A percentile compares a stretch with the other conserved stretches of the same genome.
These are phyloP conservation scores for Plectropomus leopardus DNA, from an alignment of 2,113 vertebrate species.

Conservation along the genomic window DNA sequence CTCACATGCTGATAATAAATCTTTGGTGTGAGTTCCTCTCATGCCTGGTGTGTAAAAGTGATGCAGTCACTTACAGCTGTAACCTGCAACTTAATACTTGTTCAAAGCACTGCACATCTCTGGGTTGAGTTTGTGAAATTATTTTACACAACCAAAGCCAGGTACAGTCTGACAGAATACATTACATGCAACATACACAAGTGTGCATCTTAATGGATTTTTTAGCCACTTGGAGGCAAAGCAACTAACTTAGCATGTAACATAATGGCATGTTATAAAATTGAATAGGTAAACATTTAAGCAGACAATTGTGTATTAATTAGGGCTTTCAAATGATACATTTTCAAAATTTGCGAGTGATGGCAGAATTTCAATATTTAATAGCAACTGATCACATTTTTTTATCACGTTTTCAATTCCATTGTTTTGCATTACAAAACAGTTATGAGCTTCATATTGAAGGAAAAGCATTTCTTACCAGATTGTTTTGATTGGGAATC, in stretches of 20 bases:
- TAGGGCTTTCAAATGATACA: not conserved
- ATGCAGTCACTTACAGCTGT: conserved; percentile 1
- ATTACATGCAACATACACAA: no score
- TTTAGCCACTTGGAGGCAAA: not conserved
- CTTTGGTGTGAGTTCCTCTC: conserved; percentile 8
- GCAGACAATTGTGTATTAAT: not conserved
- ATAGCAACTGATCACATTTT: no score
- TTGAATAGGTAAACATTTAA: not conserved
- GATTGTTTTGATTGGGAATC: no score
- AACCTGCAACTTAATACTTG: not conserved
- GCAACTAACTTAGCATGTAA: no score
- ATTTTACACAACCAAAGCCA: not conserved
- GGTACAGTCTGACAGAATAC: not conserved
- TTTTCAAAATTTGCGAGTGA: no score
- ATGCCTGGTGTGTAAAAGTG: conserved; percentile 12
- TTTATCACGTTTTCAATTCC: no score
- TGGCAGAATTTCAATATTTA: no score
- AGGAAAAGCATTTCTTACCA: no score
- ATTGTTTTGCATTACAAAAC: no score
- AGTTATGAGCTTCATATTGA: no score
- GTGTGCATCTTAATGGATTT: not conserved
- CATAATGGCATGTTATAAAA: no score
- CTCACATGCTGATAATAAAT: conserved; percentile 67
- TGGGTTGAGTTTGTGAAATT: not conserved
- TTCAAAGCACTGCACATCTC: not conserved